A percentile compares a stretch with the other conserved stretches of the same genome.
These are phyloP conservation scores for Camponotus vicinus DNA, from an alignment of 1,140 invertebrate genomes.

Conservation along the genomic window DNA sequence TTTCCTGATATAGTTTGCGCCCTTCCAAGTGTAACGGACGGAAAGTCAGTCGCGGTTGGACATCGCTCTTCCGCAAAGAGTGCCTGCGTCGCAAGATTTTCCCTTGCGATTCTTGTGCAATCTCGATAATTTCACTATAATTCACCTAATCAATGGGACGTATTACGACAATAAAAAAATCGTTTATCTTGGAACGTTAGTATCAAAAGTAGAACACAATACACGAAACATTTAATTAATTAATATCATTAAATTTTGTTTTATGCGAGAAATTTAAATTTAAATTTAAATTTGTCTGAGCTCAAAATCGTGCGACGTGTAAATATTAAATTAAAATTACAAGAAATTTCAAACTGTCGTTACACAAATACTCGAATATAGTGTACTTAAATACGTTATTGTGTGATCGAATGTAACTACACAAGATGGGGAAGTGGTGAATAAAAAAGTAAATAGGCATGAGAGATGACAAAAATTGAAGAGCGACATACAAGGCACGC, in stretches of 20 bases:
- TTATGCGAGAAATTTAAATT: neutral
- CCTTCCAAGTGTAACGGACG: conserved; percentile 78
- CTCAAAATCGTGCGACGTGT: too few species aligned
- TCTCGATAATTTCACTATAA: conserved; percentile 39
- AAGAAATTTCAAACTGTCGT: neutral
- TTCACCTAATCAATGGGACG: conserved; percentile 30
- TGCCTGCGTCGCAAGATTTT: conserved; percentile 24
- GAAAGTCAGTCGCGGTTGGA: conserved; percentile 46
- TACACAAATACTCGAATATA: neutral
- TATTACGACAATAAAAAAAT: neutral
- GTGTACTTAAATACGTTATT: neutral
- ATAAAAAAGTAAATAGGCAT: conserved; percentile 27
- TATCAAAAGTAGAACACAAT: neutral
- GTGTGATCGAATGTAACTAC: conserved; percentile 13
- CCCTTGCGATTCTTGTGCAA: conserved; percentile 28
- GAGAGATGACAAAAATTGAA: neutral
- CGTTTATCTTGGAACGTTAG: neutral
- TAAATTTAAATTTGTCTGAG: neutral
- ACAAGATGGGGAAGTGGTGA: neutral
- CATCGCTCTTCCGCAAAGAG: conserved; percentile 46
- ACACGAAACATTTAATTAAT: neutral
- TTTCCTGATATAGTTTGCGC: conserved; percentile 81
- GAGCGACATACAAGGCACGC: neutral
- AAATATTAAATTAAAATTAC: neutral
- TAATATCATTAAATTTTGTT: neutral